Evolutionary conservation across 2,888 invertebrate species (phyloP), one percentile per base, ranked within the genome.

Genomic region (Mimachlamys varia): DNA sequence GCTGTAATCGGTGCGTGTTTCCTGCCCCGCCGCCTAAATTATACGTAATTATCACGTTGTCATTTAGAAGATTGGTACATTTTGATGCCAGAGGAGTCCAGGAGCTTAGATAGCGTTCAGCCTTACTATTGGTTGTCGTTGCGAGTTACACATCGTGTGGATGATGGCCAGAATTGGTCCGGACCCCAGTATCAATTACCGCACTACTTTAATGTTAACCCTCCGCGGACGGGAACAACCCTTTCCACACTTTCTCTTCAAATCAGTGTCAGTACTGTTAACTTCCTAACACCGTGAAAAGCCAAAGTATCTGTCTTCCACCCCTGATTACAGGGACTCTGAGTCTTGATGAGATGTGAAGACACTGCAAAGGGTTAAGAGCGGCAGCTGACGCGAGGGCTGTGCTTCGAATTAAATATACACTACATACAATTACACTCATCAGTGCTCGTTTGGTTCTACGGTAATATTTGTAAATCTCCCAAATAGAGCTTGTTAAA

Each of bases 1-100:
- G 62, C 89, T 44, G 87, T 87, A 89, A 87, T 89, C 89, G 89
- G 58, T 87, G 50, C 89, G 76, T 89, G 87, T 89, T 89, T 89
- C 89, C 89, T 55, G 58, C 19, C 37, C 58, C 89, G 49, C 19
- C 89, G n/a, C 27, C 76, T 76, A 76, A 76, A 76, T 76, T 76
- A 76, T 76, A 76, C 76, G 76, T 76, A 76, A 76, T 76, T 76
- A 76, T 76, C 76, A 76, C 76, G 19, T 76, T 76, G 76, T 76
- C 76, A 76, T 76, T 76, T 76, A 76, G 76, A 76, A 76, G 76
- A 76, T 76, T 76, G 76, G 76, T 76, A 76, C 76, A 76, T 76
- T 76, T 76, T 76, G 76, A 76, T 76, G 76, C 33, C 76, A 33
- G 76, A 12, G 33, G 33, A 76, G 76, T 76, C 76, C 76, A 33